Conservation (phyloP, 2,888 invertebrate species). For the Polydrusus cervinus region DNA sequence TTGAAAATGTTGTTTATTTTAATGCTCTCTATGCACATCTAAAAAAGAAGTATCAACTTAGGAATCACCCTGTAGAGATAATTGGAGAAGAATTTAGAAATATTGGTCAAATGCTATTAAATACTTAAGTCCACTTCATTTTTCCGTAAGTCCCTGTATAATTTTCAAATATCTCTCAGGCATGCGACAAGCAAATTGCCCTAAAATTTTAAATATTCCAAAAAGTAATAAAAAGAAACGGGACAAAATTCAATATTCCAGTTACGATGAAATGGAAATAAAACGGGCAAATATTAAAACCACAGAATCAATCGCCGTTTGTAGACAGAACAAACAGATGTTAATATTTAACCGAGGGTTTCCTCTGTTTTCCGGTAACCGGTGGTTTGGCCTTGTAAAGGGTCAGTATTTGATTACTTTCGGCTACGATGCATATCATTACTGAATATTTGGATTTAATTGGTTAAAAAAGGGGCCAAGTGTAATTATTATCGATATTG, state of each 20-base stretch:
- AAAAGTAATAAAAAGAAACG: conserved; percentile 26
- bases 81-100: too few species aligned
- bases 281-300: conserved; percentile 64
- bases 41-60: too few species aligned
- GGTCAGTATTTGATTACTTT: conserved; percentile 44
- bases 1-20: too few species aligned
- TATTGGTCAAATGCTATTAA: too few species aligned
- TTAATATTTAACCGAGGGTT: conserved; percentile 63
- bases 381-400: conserved; percentile 16
- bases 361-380: conserved; percentile 44
- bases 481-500: too few species aligned
- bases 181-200: too few species aligned
- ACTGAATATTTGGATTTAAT: neutral
- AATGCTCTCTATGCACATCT: too few species aligned
- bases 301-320: conserved; percentile 65
- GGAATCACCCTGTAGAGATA: too few species aligned
- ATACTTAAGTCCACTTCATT: too few species aligned
- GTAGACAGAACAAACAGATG: conserved; percentile 64
- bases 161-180: neutral
- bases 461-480: neutral
- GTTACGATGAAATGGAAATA: conserved; percentile 53
- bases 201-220: conserved; percentile 8
- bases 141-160: too few species aligned
- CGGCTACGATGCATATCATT: conserved; percentile 23
- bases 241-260: conserved; percentile 30